Percentiles rank a stretch among this genome's conserved stretches.
These are phyloP conservation scores for Amphiura filiformis DNA, from an alignment of 35 echinoderm and acorn worm species.

Conservation along the genomic window DNA sequence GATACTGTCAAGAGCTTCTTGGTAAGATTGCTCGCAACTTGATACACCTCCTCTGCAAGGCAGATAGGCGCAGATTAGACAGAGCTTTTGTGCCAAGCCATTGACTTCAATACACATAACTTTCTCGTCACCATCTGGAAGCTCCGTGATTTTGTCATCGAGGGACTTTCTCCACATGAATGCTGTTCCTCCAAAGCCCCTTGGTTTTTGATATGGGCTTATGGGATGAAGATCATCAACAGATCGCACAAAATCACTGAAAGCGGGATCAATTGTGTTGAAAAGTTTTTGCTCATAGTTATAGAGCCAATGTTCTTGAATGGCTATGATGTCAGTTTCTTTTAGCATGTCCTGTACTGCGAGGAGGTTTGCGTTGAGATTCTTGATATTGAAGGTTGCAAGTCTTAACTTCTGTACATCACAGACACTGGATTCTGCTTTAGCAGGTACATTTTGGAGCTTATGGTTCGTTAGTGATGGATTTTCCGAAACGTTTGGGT, in stretches of 20 bases:
- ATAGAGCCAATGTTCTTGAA: neutral
- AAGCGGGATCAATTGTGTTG: neutral
- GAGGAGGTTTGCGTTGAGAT: neutral
- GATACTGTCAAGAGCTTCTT: neutral
- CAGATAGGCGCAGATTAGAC: neutral
- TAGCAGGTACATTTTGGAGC: no score
- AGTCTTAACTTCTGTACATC: neutral
- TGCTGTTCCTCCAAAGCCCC: neutral
- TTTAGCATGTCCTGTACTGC: neutral
- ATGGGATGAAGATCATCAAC: neutral
- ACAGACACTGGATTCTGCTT: no score
- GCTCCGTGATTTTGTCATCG: neutral
- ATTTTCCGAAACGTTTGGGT: no score
- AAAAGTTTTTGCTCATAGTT: neutral
- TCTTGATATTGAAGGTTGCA: neutral
- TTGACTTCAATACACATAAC: neutral
- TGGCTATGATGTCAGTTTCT: neutral
- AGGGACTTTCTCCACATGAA: neutral
- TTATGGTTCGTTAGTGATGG: no score
- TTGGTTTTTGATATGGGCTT: neutral
- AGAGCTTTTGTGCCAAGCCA: neutral
- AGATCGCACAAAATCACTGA: neutral
- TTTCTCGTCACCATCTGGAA: neutral
- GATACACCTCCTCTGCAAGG: neutral
- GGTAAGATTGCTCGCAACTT: neutral